These are phyloP conservation scores for Syritta pipiens DNA, from an alignment of 2,888 invertebrate genomes.

Conservation along the genomic window DNA sequence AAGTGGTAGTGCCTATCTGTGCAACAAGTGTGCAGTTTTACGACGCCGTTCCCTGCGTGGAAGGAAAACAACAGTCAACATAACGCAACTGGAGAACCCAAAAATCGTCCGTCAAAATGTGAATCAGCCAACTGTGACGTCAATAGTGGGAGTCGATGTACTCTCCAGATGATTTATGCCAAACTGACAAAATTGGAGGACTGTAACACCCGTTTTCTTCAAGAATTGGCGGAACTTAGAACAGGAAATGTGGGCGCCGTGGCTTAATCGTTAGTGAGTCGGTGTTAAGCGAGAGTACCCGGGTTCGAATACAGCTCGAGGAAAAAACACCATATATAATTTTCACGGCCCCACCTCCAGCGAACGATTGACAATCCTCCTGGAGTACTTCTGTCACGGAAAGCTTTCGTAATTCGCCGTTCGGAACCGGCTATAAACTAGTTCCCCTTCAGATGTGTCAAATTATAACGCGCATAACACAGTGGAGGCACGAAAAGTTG, in stretches of 20 bases:
- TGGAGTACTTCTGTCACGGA: no score
- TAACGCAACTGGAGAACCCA: background rate
- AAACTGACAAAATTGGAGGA: background rate
- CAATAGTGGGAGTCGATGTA: background rate
- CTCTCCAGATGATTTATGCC: background rate
- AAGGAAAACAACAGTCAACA: background rate
- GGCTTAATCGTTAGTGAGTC: no score
- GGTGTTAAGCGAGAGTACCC: no score
- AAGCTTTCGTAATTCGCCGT: no score
- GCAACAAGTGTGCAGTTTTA: background rate
- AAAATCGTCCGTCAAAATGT: background rate
- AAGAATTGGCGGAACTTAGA: background rate
- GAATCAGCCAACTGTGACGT: background rate
- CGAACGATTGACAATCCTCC: no score
- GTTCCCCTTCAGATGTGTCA: no score
- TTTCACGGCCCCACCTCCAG: no score
- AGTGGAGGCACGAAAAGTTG: no score
- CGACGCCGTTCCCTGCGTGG: background rate
- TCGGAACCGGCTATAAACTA: no score
- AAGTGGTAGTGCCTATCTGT: background rate
- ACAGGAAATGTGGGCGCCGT: background rate
- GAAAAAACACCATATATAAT: no score
- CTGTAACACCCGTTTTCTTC: background rate
- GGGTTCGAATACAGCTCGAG: no score
- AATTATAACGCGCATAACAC: no score